Base-by-base conservation (phyloP, 2,888 invertebrate genomes). In the Hirtodrosophila duncani region DNA sequence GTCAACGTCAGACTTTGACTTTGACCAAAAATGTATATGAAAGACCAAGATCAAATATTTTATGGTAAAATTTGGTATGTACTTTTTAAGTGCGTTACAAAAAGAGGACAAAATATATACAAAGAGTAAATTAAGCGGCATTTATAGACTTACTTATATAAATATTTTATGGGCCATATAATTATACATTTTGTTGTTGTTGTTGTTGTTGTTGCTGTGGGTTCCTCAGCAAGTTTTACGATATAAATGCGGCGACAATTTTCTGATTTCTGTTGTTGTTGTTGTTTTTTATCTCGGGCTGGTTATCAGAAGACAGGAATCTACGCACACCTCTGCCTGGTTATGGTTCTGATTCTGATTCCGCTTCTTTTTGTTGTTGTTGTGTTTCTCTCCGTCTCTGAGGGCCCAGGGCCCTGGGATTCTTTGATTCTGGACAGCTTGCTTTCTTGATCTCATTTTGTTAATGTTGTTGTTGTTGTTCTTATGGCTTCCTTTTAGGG, bases 141-240 rank as follows among this genome's bases (percentile, higher is more conserved):
- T 69, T 80, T 80, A 72, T 72, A 65, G 80, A 72, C 68, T 75
- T 80, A 72, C 68, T 75, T 80, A 72, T 72, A 57, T 68, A 72
- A 67, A 72, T 72, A 72, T 71, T 72, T 72, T 75, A 72, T 64
- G 71, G 67, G 80, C 80, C 80, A 59, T 67, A 75, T 75, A 72
- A 72, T 79, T 75, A 79, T 67, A 53, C 61, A 53, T 37, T 39
- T 18, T 51, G 18, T 30, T 49, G 29, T 41, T 55, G 36, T 31
- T 27, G n/a, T 8, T 44, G 41, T 39, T 49, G 41, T 48, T 44
- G 36, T 52, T 67, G 41, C 39, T 56, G 26, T 59, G 41, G 67
- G 58, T 57, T 57, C 45, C 38, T 63, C 36, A 45, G 60, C 56
- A 46, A 53, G 51, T 67, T 66, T 66, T 46, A 66, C 64, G 65